Evolutionary conservation across 2,888 invertebrate species (phyloP).

Genomic region (Cotesia congregata): DNA sequence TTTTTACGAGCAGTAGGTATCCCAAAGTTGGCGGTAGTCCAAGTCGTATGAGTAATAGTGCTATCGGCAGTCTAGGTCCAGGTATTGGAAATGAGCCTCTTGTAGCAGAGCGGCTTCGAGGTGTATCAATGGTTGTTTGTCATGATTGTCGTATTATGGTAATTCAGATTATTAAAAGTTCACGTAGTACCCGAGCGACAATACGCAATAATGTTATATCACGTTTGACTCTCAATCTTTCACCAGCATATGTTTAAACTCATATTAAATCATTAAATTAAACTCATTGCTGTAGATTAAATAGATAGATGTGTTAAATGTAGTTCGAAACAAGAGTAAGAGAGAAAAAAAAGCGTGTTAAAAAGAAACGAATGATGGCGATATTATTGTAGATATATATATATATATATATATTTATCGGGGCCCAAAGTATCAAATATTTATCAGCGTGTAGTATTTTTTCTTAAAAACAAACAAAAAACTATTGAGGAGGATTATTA

Average conservation of each 20-base stretch:
- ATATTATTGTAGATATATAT: constrained; percentile 3
- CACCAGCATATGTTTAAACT: constrained; percentile 81
- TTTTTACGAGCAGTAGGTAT: constrained; percentile 44
- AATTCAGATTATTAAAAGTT: constrained; percentile 92
- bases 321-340: background rate
- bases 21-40: constrained; percentile 77
- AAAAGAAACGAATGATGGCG: constrained; percentile 9
- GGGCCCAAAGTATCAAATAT: constrained; percentile 43
- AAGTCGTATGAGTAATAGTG: constrained; percentile 73
- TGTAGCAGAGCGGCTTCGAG: constrained; percentile 77
- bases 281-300: constrained; percentile 44
- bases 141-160: constrained; percentile 96
- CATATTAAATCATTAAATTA: constrained; percentile 45
- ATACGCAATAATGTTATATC: constrained; percentile 86
- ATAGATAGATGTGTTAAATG: constrained; percentile 32
- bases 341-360: background rate
- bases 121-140: constrained; percentile 90
- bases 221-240: constrained; percentile 86
- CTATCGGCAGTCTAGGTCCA: constrained; percentile 66
- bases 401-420: constrained; percentile 25
- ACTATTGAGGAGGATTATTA: background rate
- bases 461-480: constrained; percentile 6
- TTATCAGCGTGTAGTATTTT: constrained; percentile 2
- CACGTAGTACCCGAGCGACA: constrained; percentile 85
- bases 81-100: constrained; percentile 64